These are phyloP conservation scores for cat (Felis catus) DNA, from an alignment of 2,113 vertebrate genomes.

Conservation along the genomic window F.catus_Fca126_mat1.0 CM031421.1:69847001-69847500, in stretches of 20 bases:
- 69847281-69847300: not conserved
- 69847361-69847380: not conserved
- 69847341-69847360: not conserved
- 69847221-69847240: not conserved
- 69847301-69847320: not conserved
- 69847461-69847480: no score
- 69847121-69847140: not conserved
- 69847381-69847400: not conserved
- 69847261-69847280: not conserved
- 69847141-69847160: not conserved
- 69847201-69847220: not conserved
- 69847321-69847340: conserved; percentile 28
- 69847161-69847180: not conserved
- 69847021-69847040: not conserved
- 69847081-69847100: not conserved
- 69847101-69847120: not conserved
- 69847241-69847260: not conserved
- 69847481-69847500: no score
- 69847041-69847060: not conserved
- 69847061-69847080: not conserved
- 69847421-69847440: not conserved
- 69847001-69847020: not conserved
- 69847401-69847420: not conserved
- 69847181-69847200: not conserved
- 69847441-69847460: not conserved